These are phyloP conservation scores for Drosophila stalkeri DNA, from an alignment of 2,888 invertebrate species.

Conservation along the genomic window DNA sequence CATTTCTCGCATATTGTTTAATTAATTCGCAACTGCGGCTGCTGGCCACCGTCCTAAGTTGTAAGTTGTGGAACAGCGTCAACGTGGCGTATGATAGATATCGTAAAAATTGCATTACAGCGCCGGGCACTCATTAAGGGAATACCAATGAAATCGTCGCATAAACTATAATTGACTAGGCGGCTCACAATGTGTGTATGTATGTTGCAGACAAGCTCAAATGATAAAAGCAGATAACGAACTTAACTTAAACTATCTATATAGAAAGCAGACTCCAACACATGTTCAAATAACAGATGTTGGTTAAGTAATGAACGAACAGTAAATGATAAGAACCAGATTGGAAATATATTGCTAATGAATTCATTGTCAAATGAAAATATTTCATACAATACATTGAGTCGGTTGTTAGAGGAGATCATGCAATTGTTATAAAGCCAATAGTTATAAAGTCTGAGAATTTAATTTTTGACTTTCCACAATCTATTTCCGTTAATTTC, in stretches of 20 bases:
- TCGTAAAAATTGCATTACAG: conserved; percentile 74
- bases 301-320: conserved; percentile 2
- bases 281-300: conserved; percentile 38
- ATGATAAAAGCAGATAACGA: conserved; percentile 33
- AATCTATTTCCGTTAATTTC: neutral
- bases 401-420: neutral
- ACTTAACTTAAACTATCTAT: conserved; percentile 16
- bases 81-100: conserved; percentile 69
- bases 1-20: conserved; percentile 54
- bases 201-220: conserved; percentile 19
- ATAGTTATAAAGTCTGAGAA: too few relatives aligned
- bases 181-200: conserved; percentile 27
- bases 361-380: neutral
- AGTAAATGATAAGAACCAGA: neutral
- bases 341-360: conserved; percentile 1
- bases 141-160: conserved; percentile 53
- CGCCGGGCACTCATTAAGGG: conserved; percentile 62
- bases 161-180: conserved; percentile 45
- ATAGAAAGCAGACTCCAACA: neutral
- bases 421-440: neutral
- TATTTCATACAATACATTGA: neutral
- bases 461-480: neutral
- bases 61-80: conserved; percentile 35
- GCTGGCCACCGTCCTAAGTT: conserved; percentile 35
- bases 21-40: conserved; percentile 59